Conservation (phyloP, 1,140 invertebrate genomes). For the Ooceraea biroi region DNA sequence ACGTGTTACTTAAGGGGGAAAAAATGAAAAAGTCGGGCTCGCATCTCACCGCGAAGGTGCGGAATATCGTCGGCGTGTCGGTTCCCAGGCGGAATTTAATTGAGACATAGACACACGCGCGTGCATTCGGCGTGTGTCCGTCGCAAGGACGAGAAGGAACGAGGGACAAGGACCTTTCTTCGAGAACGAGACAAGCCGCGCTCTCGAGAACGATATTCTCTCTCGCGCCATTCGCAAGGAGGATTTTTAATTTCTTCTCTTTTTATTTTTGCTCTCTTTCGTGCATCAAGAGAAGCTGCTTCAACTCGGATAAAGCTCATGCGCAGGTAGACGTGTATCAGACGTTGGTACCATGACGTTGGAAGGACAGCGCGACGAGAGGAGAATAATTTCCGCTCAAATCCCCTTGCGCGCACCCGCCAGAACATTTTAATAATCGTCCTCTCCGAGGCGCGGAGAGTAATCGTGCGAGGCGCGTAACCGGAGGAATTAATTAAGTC, state of each 20-base stretch:
- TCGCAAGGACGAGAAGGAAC: slow-evolving; percentile 66
- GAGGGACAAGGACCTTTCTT: slow-evolving; percentile 6
- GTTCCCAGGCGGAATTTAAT: slow-evolving; percentile 66
- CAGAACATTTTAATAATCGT: slow-evolving; percentile 55
- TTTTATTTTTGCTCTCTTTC: neutral
- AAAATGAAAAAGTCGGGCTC: neutral
- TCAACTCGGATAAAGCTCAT: slow-evolving; percentile 23
- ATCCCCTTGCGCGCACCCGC: slow-evolving; percentile 19
- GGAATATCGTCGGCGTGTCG: slow-evolving; percentile 50
- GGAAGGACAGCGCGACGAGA: slow-evolving; percentile 34
- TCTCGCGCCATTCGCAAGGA: neutral
- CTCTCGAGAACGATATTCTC: slow-evolving; percentile 39
- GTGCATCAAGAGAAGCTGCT: neutral
- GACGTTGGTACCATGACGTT: slow-evolving; percentile 40
- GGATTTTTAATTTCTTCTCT: slow-evolving; percentile 18
- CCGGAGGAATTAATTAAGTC: slow-evolving; percentile 55
- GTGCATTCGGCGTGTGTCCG: neutral
- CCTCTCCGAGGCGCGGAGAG: neutral
- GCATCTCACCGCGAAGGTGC: slow-evolving; percentile 58
- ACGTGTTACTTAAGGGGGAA: neutral
- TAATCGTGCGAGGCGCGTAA: slow-evolving; percentile 24
- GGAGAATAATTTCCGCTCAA: slow-evolving; percentile 25
- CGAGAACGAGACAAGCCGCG: slow-evolving; percentile 6
- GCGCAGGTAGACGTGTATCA: slow-evolving; percentile 37
- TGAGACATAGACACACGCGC: slow-evolving; percentile 54